Evolutionary conservation across 2,888 invertebrate genomes (phyloP).

Genomic region (Anodontia alba): DNA sequence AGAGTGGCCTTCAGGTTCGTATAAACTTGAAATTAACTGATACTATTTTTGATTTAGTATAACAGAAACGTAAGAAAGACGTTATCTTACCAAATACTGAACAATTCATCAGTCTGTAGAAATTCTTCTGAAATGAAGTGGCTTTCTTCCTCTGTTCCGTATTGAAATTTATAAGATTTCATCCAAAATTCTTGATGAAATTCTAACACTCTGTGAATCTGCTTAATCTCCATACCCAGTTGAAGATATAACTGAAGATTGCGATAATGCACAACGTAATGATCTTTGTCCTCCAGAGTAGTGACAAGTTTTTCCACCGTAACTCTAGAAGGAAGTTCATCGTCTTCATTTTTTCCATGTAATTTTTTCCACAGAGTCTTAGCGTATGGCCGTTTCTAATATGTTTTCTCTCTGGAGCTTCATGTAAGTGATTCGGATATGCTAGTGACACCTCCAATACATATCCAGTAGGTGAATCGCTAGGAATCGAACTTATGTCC

Average conservation of each 20-base stretch:
- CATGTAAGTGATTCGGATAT: constrained; percentile 30
- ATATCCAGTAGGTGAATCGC: constrained; percentile 27
- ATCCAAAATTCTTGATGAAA: constrained; percentile 78
- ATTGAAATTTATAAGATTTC: constrained; percentile 78
- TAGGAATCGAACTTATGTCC: constrained; percentile 5
- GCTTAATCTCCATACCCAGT: constrained; percentile 65
- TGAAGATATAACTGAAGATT: constrained; percentile 27
- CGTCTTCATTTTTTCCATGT: constrained; percentile 19
- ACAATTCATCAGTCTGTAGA: constrained; percentile 75
- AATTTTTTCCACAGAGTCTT: constrained; percentile 28
- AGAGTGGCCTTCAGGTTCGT: too few species aligned
- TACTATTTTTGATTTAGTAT: too few species aligned
- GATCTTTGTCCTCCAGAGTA: constrained; percentile 26
- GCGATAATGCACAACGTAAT: constrained; percentile 19
- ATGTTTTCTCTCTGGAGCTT: constrained; percentile 23
- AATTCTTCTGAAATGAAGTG: constrained; percentile 70
- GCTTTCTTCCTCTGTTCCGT: constrained; percentile 45
- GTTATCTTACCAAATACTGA: constrained; percentile 74
- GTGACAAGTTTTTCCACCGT: constrained; percentile 24
- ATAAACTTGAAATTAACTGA: too few species aligned
- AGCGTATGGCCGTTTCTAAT: constrained; percentile 28
- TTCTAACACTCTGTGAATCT: constrained; percentile 76
- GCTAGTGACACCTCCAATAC: constrained; percentile 36
- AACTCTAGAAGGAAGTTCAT: constrained; percentile 24
- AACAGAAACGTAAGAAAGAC: not conserved